These are phyloP conservation scores for Cyanoderma ruficeps DNA, from an alignment of 2,113 vertebrate species.

Conservation along the genomic window DNA sequence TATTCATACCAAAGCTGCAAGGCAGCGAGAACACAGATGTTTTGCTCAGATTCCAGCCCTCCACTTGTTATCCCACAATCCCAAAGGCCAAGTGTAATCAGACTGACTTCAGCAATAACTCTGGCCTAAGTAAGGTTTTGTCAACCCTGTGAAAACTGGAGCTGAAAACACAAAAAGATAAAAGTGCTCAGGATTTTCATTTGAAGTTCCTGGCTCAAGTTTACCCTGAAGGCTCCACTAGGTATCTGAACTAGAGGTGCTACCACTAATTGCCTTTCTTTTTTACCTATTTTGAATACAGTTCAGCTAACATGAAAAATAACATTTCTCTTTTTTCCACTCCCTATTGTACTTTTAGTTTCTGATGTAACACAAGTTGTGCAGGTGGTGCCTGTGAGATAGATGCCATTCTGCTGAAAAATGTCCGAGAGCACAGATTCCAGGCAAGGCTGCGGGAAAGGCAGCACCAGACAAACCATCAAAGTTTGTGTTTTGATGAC, in stretches of 20 bases:
- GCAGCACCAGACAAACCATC: neutral
- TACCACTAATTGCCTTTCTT: neutral
- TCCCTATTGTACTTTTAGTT: neutral
- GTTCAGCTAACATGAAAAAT: neutral
- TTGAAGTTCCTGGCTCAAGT: neutral
- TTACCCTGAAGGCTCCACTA: neutral
- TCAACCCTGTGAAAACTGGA: neutral
- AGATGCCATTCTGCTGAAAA: neutral
- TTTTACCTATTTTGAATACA: neutral
- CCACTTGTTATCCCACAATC: neutral
- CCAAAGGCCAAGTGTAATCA: neutral
- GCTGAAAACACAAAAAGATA: neutral
- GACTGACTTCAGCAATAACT: neutral
- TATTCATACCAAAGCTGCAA: conserved; percentile 33
- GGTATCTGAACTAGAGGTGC: neutral
- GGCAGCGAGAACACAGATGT: neutral
- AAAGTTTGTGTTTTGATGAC: neutral
- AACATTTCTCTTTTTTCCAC: neutral
- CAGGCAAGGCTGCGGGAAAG: neutral
- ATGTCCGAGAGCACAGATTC: rapidly evolving
- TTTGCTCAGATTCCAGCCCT: neutral
- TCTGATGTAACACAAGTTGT: rapidly evolving
- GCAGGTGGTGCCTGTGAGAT: no score
- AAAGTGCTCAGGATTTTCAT: neutral
- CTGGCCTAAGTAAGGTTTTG: neutral